A percentile compares a stretch with the other conserved stretches of the same genome.
Evolutionary conservation across 2,797 vertebrate species (phyloP).

Genomic region (Betta splendens): DNA sequence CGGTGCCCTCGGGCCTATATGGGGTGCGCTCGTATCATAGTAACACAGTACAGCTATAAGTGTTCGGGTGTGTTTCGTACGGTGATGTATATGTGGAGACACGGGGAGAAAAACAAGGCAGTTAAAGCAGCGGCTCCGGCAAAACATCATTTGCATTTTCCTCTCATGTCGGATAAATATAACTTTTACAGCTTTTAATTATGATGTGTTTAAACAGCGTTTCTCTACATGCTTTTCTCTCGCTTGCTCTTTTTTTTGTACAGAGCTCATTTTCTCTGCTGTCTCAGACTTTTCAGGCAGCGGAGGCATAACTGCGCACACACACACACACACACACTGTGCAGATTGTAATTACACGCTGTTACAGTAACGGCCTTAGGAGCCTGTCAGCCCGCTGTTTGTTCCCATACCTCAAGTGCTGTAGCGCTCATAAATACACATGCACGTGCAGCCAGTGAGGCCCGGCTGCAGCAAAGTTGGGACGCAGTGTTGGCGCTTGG

Average conservation of each 20-base stretch:
- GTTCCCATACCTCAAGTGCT: slow-evolving; percentile 24
- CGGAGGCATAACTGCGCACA: slow-evolving; percentile 13
- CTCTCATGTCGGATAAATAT: slow-evolving; percentile 41
- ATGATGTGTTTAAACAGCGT: slow-evolving; percentile 1
- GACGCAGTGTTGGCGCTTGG: slow-evolving; percentile 35
- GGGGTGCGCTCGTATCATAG: slow-evolving; percentile 7
- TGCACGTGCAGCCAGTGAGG: slow-evolving; percentile 3
- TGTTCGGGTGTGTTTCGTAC: background rate
- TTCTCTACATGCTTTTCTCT: slow-evolving; percentile 1
- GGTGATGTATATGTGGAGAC: slow-evolving; percentile 1
- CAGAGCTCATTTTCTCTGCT: slow-evolving; percentile 1
- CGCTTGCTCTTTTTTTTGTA: background rate
- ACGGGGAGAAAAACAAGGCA: slow-evolving; percentile 12
- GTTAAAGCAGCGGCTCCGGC: slow-evolving; percentile 17
- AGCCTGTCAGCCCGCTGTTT: slow-evolving; percentile 38
- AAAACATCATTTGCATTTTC: slow-evolving; percentile 44
- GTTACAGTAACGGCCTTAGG: slow-evolving; percentile 33
- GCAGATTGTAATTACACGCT: slow-evolving; percentile 41
- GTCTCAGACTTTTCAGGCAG: slow-evolving; percentile 1
- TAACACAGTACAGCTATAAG: background rate
- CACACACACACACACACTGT: slow-evolving; percentile 5
- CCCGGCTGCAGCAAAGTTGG: slow-evolving; percentile 11
- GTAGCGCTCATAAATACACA: background rate
- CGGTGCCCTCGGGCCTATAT: slow-evolving; percentile 17
- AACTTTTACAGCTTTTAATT: slow-evolving; percentile 45